These are phyloP conservation scores for Eucidaris tribuloides DNA, from an alignment of 35 echinoderm and acorn worm species.

Conservation along the genomic window DNA sequence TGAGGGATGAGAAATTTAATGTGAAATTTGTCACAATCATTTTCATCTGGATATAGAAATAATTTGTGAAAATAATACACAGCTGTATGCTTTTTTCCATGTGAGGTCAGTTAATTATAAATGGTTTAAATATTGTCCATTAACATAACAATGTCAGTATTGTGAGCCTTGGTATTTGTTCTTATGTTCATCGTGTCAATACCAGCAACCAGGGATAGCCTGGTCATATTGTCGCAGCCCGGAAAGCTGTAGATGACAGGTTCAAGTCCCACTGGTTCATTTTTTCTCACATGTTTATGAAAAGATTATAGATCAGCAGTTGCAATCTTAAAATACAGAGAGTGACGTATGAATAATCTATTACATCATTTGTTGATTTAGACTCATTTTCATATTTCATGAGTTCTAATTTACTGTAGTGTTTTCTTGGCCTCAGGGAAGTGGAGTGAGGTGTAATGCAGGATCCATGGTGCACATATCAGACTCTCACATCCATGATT, in stretches of 20 bases:
- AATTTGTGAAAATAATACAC: too few species aligned
- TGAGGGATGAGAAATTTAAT: background rate
- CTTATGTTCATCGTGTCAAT: too few species aligned
- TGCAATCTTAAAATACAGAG: background rate
- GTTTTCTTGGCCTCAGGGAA: background rate
- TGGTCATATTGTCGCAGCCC: too few species aligned
- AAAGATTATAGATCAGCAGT: background rate
- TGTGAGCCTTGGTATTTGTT: too few species aligned
- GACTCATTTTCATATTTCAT: background rate
- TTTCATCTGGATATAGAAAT: too few species aligned
- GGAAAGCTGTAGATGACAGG: too few species aligned
- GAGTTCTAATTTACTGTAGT: background rate
- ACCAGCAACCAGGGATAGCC: too few species aligned
- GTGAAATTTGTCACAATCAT: background rate
- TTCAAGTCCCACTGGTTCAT: too few species aligned
- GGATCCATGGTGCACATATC: background rate
- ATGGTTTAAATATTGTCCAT: too few species aligned
- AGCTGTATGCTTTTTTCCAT: too few species aligned
- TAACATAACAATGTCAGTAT: too few species aligned
- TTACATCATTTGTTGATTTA: background rate
- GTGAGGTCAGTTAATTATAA: too few species aligned
- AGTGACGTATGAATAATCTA: background rate
- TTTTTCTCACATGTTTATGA: background rate
- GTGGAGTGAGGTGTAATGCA: background rate
- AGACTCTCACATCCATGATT: background rate